These are phyloP conservation scores for Temnothorax curvispinosus DNA, from an alignment of 1,140 invertebrate genomes.

Conservation along the genomic window DNA sequence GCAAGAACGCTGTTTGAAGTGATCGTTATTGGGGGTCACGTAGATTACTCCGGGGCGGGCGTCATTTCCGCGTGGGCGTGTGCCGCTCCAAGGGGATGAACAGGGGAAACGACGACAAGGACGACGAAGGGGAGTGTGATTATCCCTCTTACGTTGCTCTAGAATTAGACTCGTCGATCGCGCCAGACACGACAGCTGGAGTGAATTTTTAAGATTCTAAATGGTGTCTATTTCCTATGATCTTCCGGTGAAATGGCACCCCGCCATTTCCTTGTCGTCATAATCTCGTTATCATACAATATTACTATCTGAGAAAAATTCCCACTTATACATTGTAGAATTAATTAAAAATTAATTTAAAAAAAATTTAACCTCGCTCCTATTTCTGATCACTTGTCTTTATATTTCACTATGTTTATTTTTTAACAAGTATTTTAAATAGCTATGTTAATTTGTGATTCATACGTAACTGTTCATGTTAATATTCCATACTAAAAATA, in stretches of 20 bases:
- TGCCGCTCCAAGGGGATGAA: constrained; percentile 64
- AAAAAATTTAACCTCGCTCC: background rate
- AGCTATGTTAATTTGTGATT: background rate
- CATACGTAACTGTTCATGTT: background rate
- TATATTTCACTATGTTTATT: background rate
- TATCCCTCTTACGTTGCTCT: constrained; percentile 58
- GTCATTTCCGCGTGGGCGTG: constrained; percentile 85
- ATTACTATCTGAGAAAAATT: background rate
- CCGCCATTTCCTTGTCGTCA: background rate
- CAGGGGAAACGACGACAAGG: constrained; percentile 36
- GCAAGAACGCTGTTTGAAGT: constrained; percentile 60
- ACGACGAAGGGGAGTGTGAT: constrained; percentile 32
- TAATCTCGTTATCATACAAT: background rate
- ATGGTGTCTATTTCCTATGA: constrained; percentile 68
- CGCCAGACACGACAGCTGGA: constrained; percentile 72
- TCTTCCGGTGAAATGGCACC: constrained; percentile 53
- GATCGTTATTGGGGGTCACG: constrained; percentile 73
- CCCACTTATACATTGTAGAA: background rate
- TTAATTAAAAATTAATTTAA: background rate
- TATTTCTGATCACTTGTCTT: background rate
- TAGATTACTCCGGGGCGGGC: constrained; percentile 80
- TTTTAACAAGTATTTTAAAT: background rate
- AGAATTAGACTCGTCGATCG: constrained; percentile 71
- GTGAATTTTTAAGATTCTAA: constrained; percentile 73
- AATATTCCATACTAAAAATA: background rate